Evolutionary conservation across 2,888 invertebrate genomes (phyloP).

Genomic region (Andrena bucephala): DNA sequence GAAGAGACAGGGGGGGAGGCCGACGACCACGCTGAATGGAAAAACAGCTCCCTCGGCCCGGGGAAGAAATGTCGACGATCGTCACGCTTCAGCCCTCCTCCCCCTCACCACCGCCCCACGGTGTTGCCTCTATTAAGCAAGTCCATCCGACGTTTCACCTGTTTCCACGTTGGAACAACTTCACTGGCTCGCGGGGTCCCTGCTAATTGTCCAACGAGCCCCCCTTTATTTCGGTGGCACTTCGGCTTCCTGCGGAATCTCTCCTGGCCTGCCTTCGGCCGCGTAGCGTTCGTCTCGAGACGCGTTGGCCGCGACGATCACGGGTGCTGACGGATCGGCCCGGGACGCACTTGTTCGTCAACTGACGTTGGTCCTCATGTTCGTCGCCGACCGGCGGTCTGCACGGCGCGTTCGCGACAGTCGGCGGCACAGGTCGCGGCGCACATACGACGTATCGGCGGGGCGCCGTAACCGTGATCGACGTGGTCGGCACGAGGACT

Average conservation of each 20-base stretch:
- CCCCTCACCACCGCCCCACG: constrained; percentile 69
- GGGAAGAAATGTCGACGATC: constrained; percentile 35
- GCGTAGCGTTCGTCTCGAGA: constrained; percentile 20
- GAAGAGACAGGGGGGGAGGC: constrained; percentile 60
- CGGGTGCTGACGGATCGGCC: constrained; percentile 39
- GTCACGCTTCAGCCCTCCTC: constrained; percentile 69
- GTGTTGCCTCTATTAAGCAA: constrained; percentile 25
- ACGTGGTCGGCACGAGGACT: not conserved
- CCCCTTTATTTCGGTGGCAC: not conserved
- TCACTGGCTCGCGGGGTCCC: constrained; percentile 25
- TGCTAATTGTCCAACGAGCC: not conserved
- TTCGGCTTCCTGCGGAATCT: constrained; percentile 30
- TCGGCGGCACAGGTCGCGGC: constrained; percentile 44
- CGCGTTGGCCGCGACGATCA: constrained; percentile 27
- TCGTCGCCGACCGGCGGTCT: constrained; percentile 35
- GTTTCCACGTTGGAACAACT: constrained; percentile 47
- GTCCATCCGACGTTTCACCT: constrained; percentile 67
- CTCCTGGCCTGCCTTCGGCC: constrained; percentile 43
- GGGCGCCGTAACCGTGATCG: no score
- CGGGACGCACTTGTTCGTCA: constrained; percentile 67
- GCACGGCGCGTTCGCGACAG: constrained; percentile 36
- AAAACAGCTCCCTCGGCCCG: constrained; percentile 27
- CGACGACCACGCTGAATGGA: constrained; percentile 59
- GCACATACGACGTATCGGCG: constrained; percentile 51
- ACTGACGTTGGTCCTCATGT: constrained; percentile 68